These are phyloP conservation scores for Siderastrea siderea DNA, from an alignment of 92 coral and sea anemone species.

Conservation along the genomic window DNA sequence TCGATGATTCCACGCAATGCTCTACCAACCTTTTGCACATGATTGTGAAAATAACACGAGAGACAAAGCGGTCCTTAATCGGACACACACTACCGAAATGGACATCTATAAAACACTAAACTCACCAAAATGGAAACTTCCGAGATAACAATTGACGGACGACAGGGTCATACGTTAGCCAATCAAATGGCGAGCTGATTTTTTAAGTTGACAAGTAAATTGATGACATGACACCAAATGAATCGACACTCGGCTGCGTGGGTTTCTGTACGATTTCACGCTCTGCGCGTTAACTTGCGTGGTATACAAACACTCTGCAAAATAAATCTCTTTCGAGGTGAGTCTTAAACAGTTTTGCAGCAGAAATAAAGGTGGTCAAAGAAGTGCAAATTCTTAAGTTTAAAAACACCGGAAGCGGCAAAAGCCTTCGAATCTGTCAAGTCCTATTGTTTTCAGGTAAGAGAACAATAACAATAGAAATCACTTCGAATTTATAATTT, in stretches of 20 bases:
- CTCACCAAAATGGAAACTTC: slow-evolving; percentile 63
- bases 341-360: neutral
- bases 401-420: slow-evolving; percentile 26
- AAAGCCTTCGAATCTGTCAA: neutral
- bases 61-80: slow-evolving; percentile 61
- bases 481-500: neutral
- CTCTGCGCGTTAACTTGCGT: slow-evolving; percentile 6
- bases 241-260: slow-evolving; percentile 1
- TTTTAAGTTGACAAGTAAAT: slow-evolving; percentile 69
- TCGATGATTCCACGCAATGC: slow-evolving; percentile 3
- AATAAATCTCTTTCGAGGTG: neutral
- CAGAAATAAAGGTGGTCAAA: neutral
- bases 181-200: slow-evolving; percentile 69
- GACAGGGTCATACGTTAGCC: slow-evolving; percentile 70
- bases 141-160: slow-evolving; percentile 63
- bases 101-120: slow-evolving; percentile 50
- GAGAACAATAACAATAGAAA: slow-evolving; percentile 15
- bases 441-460: neutral
- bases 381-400: slow-evolving; percentile 8
- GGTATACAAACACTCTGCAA: neutral
- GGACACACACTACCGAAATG: slow-evolving; percentile 40
- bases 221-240: slow-evolving; percentile 74
- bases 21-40: slow-evolving; percentile 80
- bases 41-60: slow-evolving; percentile 80
- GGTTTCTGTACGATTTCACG: slow-evolving; percentile 7